Conservation (phyloP, 2,113 vertebrate species). For the Lagopus leucura region DNA sequence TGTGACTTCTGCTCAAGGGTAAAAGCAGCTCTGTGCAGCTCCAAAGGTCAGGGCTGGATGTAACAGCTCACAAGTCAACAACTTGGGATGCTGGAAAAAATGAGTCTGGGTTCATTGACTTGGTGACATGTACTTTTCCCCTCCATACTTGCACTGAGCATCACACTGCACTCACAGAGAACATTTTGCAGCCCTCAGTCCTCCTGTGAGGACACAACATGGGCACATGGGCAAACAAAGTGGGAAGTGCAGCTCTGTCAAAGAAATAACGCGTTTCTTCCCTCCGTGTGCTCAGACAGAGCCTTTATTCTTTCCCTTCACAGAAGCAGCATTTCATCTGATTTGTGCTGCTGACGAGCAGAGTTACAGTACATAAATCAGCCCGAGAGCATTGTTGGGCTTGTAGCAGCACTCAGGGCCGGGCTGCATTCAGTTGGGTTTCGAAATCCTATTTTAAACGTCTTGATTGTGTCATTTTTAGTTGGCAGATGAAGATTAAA, state of each 20-base stretch:
- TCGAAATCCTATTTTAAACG: neutral
- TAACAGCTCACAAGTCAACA: constrained; percentile 32
- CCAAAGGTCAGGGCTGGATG: neutral
- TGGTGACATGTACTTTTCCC: neutral
- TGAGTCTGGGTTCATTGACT: neutral
- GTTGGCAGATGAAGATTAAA: neutral
- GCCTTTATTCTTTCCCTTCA: constrained; percentile 40
- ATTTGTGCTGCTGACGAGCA: neutral
- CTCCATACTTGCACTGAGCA: neutral
- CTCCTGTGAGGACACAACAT: neutral
- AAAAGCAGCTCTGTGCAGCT: neutral
- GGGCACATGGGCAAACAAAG: neutral
- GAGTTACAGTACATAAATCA: neutral
- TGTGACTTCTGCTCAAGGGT: neutral
- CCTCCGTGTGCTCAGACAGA: constrained; percentile 19
- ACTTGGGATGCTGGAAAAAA: neutral
- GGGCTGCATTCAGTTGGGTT: neutral
- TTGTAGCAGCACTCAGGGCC: neutral
- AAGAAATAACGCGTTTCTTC: neutral
- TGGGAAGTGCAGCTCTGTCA: neutral
- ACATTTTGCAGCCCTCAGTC: neutral
- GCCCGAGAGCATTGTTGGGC: neutral
- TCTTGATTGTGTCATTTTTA: neutral
- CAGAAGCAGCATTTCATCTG: neutral
- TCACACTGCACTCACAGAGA: neutral